A percentile compares a stretch with the other conserved stretches of the same genome.
Conservation (phyloP, 1,140 invertebrate species). For the Bombus terrestris region DNA sequence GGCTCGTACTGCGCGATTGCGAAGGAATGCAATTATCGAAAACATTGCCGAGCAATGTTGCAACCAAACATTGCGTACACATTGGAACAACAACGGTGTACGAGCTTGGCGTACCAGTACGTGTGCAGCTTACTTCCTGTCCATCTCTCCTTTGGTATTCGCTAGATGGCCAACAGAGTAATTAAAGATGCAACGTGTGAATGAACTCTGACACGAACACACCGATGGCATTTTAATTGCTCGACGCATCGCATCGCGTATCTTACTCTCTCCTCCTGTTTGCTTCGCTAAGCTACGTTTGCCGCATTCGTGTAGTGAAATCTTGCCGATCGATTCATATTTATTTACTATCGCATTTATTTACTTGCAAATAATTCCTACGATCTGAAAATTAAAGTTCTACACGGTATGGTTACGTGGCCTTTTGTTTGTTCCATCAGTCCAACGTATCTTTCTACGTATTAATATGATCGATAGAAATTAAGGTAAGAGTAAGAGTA, state of each 20-base stretch:
- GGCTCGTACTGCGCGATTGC: neutral
- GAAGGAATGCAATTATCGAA: constrained; percentile 11
- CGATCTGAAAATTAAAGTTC: neutral
- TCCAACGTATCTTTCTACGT: neutral
- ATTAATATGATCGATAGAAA: neutral
- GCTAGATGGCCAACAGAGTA: neutral
- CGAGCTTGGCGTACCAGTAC: neutral
- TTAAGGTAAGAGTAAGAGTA: neutral
- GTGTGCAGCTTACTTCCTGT: neutral
- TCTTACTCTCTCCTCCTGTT: constrained; percentile 33
- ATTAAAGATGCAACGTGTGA: constrained; percentile 23
- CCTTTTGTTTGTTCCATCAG: accelerated
- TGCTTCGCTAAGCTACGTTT: neutral
- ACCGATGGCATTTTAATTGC: constrained; percentile 56
- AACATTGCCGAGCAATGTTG: neutral
- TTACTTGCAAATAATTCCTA: too few relatives aligned
- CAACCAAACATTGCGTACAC: neutral
- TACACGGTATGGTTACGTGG: neutral
- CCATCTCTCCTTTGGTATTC: neutral
- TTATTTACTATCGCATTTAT: too few relatives aligned
- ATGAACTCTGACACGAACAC: constrained; percentile 32
- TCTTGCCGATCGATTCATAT: neutral
- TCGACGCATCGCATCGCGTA: constrained; percentile 11
- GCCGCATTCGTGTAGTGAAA: constrained; percentile 29
- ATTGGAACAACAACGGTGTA: neutral